Percentiles rank a stretch among this genome's conserved stretches.
These are phyloP conservation scores for Hirudinaria manillensis DNA, from an alignment of 2,888 invertebrate genomes.

Conservation along the genomic window DNA sequence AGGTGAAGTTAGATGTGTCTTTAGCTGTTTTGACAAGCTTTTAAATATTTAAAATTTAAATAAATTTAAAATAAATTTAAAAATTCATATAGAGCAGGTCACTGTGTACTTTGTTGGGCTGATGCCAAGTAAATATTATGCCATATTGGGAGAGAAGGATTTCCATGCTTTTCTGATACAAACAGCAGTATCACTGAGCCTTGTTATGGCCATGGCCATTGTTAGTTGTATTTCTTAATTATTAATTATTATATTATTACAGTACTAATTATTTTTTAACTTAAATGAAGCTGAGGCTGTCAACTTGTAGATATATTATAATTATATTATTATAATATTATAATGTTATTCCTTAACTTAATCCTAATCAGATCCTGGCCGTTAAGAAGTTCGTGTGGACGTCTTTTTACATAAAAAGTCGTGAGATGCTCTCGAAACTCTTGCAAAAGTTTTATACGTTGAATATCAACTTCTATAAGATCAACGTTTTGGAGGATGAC, in stretches of 20 bases:
- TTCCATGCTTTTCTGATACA: slow-evolving; percentile 52
- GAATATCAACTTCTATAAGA: slow-evolving; percentile 56
- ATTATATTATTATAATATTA: neutral
- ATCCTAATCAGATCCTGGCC: slow-evolving; percentile 55
- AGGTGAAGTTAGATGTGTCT: slow-evolving; percentile 37
- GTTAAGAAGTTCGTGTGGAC: slow-evolving; percentile 54
- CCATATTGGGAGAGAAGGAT: slow-evolving; percentile 56
- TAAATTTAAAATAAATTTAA: no score
- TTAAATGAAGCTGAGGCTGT: no score
- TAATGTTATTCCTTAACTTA: no score
- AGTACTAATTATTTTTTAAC: neutral
- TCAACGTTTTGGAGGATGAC: slow-evolving; percentile 54
- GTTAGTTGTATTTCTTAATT: slow-evolving; percentile 45
- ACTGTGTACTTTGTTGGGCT: slow-evolving; percentile 59
- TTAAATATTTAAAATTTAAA: slow-evolving; percentile 36
- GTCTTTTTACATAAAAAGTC: slow-evolving; percentile 57
- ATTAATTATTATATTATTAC: no score
- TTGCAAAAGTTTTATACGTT: slow-evolving; percentile 58
- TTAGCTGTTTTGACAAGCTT: slow-evolving; percentile 32
- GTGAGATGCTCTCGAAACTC: slow-evolving; percentile 54
- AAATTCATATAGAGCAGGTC: slow-evolving; percentile 55
- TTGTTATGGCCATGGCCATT: slow-evolving; percentile 53
- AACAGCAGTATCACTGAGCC: slow-evolving; percentile 48
- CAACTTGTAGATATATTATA: neutral
- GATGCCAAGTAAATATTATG: slow-evolving; percentile 58